These are phyloP conservation scores for Nomia melanderi DNA, from an alignment of 1,140 invertebrate genomes.

Conservation along the genomic window DNA sequence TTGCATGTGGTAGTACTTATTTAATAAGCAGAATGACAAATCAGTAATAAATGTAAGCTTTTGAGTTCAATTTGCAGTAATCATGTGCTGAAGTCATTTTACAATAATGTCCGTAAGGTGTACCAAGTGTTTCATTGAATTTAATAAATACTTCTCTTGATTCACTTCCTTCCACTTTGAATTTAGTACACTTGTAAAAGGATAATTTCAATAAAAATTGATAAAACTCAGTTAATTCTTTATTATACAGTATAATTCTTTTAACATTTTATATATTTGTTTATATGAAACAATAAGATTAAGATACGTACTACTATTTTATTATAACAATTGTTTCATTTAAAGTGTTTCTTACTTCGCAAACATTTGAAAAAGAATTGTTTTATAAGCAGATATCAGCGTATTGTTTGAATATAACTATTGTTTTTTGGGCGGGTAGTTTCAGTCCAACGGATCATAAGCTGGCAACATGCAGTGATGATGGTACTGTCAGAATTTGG, in stretches of 20 bases:
- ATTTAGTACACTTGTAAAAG: conserved; percentile 34
- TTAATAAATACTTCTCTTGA: conserved; percentile 26
- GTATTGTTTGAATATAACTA: conserved; percentile 64
- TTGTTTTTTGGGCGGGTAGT: conserved; percentile 84
- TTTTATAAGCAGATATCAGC: conserved; percentile 27
- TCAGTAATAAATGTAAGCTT: conserved; percentile 60
- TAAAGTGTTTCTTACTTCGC: conserved; percentile 21
- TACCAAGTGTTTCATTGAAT: conserved; percentile 36
- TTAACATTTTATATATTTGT: conserved; percentile 3
- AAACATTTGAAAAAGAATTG: conserved; percentile 60
- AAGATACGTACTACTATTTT: not conserved
- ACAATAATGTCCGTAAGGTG: conserved; percentile 53
- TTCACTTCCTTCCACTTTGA: conserved; percentile 20
- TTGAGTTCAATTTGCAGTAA: conserved; percentile 31
- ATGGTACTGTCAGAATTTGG: conserved; percentile 99
- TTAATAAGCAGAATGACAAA: conserved; percentile 45
- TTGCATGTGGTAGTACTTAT: conserved; percentile 48
- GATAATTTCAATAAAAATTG: conserved; percentile 49
- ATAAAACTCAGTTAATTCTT: conserved; percentile 29
- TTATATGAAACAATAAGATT: conserved; percentile 6
- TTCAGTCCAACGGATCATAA: conserved; percentile 99
- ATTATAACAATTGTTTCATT: conserved; percentile 41
- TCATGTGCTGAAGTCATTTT: conserved; percentile 30
- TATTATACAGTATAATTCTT: conserved; percentile 7
- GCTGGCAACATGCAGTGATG: conserved; percentile 99